phyloP scores from a whole-genome alignment of 2,888 invertebrate species.

The Hipparchia sbordonii region DNA sequence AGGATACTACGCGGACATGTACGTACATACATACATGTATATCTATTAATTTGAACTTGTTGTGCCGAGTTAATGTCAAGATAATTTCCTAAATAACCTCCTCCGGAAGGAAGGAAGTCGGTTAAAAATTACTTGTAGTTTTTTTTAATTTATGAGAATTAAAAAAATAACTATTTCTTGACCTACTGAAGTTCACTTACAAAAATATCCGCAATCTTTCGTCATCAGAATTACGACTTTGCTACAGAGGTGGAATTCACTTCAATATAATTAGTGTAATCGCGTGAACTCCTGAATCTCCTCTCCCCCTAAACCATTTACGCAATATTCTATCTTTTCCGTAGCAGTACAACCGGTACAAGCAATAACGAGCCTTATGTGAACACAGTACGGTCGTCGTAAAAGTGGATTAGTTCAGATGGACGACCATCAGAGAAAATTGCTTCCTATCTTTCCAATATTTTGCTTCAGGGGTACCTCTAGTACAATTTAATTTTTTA shows the following conservation, averaged over 20 bases:
- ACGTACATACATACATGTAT: too few relatives aligned
- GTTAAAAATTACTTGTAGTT: too few relatives aligned
- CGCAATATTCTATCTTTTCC: constrained; percentile 48
- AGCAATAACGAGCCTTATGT: constrained; percentile 43
- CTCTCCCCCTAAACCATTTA: constrained; percentile 42
- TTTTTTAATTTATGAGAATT: too few relatives aligned
- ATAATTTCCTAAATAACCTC: too few relatives aligned
- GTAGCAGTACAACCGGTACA: not conserved
- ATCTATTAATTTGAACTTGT: too few relatives aligned
- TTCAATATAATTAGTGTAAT: constrained; percentile 5
- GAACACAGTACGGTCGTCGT: constrained; percentile 20
- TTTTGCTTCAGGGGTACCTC: constrained; percentile 40
- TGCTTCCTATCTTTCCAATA: constrained; percentile 63
- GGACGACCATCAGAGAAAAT: constrained; percentile 57
- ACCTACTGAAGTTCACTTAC: too few relatives aligned
- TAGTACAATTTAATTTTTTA: not conserved
- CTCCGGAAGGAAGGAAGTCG: too few relatives aligned
- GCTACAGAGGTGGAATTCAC: not conserved
- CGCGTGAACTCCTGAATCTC: not conserved
- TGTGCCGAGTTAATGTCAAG: too few relatives aligned
- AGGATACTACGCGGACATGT: too few relatives aligned
- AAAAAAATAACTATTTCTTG: too few relatives aligned
- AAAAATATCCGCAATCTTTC: too few relatives aligned
- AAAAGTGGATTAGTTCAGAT: constrained; percentile 31
- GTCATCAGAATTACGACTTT: not conserved